Conservation (phyloP, 2,888 invertebrate species). For the Balanococcus diminutus region DNA sequence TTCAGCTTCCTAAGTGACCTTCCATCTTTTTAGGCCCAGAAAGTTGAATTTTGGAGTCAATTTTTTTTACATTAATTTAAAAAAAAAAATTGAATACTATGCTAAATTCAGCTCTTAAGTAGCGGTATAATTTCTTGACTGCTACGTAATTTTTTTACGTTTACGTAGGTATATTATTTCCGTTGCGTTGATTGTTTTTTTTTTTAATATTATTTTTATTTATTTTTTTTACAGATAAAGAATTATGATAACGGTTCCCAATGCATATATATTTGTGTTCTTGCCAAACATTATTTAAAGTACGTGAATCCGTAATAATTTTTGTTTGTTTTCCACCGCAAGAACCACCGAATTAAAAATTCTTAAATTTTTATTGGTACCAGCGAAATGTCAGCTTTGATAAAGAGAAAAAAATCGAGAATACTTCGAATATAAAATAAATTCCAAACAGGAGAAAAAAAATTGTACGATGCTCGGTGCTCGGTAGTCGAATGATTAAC, state of each 20-base stretch:
- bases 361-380: neutral
- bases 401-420: too few species aligned
- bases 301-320: neutral
- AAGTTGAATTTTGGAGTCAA: too few species aligned
- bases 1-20: too few species aligned
- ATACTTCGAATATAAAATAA: neutral
- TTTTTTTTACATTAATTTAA: too few species aligned
- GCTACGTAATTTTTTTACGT: neutral
- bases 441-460: neutral
- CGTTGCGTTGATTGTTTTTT: too few species aligned
- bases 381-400: too few species aligned
- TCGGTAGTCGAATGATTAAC: conserved; percentile 25
- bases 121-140: too few species aligned
- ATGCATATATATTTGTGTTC: neutral
- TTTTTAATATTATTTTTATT: neutral
- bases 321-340: neutral
- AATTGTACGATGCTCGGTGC: neutral
- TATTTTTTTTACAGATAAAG: neutral
- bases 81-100: too few species aligned
- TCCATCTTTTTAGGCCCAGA: too few species aligned
- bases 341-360: neutral
- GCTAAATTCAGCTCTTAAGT: too few species aligned
- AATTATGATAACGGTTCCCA: neutral
- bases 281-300: neutral
- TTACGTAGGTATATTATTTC: neutral